phyloP scores from a whole-genome alignment of 2,797 vertebrate species.

The Clarias fuscus region DNA sequence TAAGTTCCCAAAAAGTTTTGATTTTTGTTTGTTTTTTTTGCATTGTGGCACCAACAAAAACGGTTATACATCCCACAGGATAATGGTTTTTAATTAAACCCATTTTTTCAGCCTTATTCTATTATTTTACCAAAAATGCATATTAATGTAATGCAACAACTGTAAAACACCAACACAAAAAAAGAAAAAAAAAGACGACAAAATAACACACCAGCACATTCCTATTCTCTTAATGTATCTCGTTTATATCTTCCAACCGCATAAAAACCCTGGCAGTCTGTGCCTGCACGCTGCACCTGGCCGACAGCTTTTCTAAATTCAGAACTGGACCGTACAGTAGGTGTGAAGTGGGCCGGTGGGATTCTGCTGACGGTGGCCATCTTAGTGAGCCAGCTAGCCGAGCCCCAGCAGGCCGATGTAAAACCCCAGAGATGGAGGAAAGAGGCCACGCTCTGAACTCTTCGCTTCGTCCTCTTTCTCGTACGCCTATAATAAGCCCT shows the following conservation, averaged over 20 bases:
- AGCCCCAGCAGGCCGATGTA: not conserved
- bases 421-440: constrained; percentile 44
- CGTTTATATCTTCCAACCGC: not conserved
- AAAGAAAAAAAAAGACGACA: not conserved
- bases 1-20: not conserved
- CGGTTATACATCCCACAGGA: not conserved
- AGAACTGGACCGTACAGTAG: constrained; percentile 9
- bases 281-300: not conserved
- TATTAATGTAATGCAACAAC: not conserved
- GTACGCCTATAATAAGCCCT: constrained; percentile 31
- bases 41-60: not conserved
- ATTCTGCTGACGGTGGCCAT: constrained; percentile 41
- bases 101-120: not conserved
- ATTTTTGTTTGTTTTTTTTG: not conserved
- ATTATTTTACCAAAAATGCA: not conserved
- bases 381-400: constrained; percentile 4
- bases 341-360: constrained; percentile 15
- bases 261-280: not conserved
- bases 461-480: constrained; percentile 32
- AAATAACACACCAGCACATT: not conserved
- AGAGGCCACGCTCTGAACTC: constrained; percentile 32
- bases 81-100: not conserved
- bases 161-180: not conserved
- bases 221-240: not conserved
- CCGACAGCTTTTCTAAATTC: constrained; percentile 12